Evolutionary conservation across 1,140 invertebrate species (phyloP).

Genomic region (Atta colombica): DNA sequence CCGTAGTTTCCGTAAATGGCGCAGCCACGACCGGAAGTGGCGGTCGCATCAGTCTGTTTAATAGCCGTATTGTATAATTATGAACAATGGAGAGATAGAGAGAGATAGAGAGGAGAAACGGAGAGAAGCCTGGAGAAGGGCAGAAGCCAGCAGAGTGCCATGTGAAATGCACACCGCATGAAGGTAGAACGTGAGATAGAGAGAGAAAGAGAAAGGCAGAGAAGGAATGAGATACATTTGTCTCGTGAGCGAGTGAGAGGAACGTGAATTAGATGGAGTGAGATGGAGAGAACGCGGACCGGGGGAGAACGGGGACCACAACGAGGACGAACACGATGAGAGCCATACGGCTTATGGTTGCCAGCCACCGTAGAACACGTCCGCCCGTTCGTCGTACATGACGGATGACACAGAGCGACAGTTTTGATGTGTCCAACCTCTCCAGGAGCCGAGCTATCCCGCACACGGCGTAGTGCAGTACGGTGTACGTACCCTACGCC

Average conservation of each 20-base stretch:
- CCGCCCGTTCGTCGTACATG: slow-evolving; percentile 82
- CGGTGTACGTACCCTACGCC: slow-evolving; percentile 57
- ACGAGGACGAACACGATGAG: slow-evolving; percentile 71
- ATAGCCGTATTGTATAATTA: slow-evolving; percentile 87
- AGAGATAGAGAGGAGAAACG: slow-evolving; percentile 57
- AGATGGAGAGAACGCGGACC: slow-evolving; percentile 15
- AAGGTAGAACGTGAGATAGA: slow-evolving; percentile 65
- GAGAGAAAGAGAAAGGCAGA: slow-evolving; percentile 33
- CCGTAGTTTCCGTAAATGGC: slow-evolving; percentile 83
- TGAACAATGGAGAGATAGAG: slow-evolving; percentile 84
- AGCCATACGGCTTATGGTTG: slow-evolving; percentile 74
- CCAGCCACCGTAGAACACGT: slow-evolving; percentile 79
- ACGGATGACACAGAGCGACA: slow-evolving; percentile 83
- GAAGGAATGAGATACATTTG: slow-evolving; percentile 38
- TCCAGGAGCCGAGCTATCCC: slow-evolving; percentile 71
- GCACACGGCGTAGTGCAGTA: not conserved
- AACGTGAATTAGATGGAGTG: slow-evolving; percentile 18
- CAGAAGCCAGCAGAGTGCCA: slow-evolving; percentile 77
- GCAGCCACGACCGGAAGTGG: slow-evolving; percentile 83
- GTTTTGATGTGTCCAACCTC: slow-evolving; percentile 81
- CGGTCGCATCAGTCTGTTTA: slow-evolving; percentile 87
- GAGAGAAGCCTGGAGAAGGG: slow-evolving; percentile 71
- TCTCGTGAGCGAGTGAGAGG: slow-evolving; percentile 36
- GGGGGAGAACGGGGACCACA: slow-evolving; percentile 47
- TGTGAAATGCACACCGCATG: slow-evolving; percentile 78